Evolutionary conservation across 64 coral and sea anemone species (phyloP).

Genomic region (Montipora cactus): DNA sequence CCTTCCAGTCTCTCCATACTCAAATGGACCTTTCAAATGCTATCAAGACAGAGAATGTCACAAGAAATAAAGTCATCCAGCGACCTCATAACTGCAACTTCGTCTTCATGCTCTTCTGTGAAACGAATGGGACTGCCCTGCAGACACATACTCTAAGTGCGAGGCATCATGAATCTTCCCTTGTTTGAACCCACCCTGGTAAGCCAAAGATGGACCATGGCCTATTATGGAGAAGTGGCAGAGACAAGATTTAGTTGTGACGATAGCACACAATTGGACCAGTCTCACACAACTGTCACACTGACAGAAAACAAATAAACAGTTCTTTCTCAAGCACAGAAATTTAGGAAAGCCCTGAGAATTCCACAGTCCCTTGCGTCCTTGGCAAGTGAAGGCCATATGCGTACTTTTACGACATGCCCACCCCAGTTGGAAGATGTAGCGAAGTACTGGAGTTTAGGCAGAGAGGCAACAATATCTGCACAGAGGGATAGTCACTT

Average conservation of each 20-base stretch:
- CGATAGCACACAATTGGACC: not conserved
- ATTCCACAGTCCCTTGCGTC: constrained; percentile 25
- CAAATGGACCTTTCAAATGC: constrained; percentile 19
- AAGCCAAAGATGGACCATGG: constrained; percentile 54
- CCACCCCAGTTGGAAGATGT: not conserved
- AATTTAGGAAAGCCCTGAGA: constrained; percentile 17
- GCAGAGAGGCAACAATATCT: not conserved
- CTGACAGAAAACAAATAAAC: constrained; percentile 4
- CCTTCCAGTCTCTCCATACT: constrained; percentile 28
- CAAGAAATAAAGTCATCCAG: not conserved
- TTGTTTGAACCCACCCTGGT: constrained; percentile 41
- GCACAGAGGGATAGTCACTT: not conserved
- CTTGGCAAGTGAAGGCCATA: constrained; percentile 34
- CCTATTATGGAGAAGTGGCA: constrained; percentile 1
- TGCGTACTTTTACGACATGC: constrained; percentile 8
- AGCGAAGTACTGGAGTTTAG: constrained; percentile 18
- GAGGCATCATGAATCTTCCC: constrained; percentile 24
- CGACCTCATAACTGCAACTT: constrained; percentile 1
- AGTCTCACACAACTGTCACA: constrained; percentile 4
- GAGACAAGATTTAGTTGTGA: not conserved
- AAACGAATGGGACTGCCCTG: constrained; percentile 56
- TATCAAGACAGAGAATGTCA: not conserved
- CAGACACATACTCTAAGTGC: constrained; percentile 35
- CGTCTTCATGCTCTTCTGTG: constrained; percentile 33
- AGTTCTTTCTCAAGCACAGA: constrained; percentile 31